Base-by-base conservation (phyloP, 2,113 vertebrate species). In the Morone chrysops region DNA sequence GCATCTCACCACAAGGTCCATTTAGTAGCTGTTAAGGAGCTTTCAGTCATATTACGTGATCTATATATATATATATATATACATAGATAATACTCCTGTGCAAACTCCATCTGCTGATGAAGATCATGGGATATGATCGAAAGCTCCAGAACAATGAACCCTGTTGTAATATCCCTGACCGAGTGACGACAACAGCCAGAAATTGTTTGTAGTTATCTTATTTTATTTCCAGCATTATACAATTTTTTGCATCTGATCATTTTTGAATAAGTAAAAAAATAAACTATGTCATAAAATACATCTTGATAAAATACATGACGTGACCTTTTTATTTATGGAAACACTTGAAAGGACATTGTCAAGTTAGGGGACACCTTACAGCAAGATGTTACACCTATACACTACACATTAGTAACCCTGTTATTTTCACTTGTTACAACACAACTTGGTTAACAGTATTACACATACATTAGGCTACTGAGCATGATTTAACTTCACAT, bases 241-340 rank as follows among this genome's bases (percentile, higher is more conserved):
- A 73, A 11, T 57, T 76, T 93, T 96, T 92, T 91, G 85, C 91
- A 92, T 89, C 68, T 75, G 80, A 90, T 87, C 18, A 67, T 96
- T 92, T 88, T 22, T 77, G 95, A 25, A 94, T 95, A 96, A 95
- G 96, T 98, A 97, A 95, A 97, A 98, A 98, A 97, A 97, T 97
- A 97, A 97, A 97, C 96, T 97, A 96, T 98, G 96, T 97, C 95
- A 96, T 96, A 96, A 95, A 97, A 97, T 97, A 96, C 96, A 87
- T 97, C 94, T 97, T 93, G 96, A 96, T 96, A 97, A 97, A 97
- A 96, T 97, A 96, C 89, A 94, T 79, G 75, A 95, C 92, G 94
- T 96, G 94, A 96, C 95, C 94, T 96, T 96, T 25, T 66, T 83
- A 81, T 82, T 96, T 96, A 97, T 96, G 96, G 96, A 96, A 96